These are phyloP conservation scores for Drosophila albomicans DNA, from an alignment of 1,140 invertebrate species.

Conservation along the genomic window DNA sequence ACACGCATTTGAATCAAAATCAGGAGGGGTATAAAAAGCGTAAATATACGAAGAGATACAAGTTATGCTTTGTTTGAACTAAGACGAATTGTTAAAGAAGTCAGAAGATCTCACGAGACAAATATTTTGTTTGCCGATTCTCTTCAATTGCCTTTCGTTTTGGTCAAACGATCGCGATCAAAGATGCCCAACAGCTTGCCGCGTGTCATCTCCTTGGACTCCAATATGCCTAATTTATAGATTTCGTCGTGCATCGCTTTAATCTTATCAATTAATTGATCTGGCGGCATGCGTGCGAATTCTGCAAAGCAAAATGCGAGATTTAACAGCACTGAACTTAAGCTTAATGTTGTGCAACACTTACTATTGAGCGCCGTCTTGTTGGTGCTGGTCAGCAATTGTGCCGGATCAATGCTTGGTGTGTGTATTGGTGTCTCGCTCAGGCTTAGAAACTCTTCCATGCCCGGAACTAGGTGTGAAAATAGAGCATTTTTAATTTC, in stretches of 20 bases:
- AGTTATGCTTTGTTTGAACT: no score
- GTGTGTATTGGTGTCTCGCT: constrained; percentile 85
- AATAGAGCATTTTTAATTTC: neutral
- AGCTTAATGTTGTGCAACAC: constrained; percentile 48
- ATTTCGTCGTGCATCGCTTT: constrained; percentile 96
- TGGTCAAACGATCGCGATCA: constrained; percentile 65
- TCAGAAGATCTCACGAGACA: neutral
- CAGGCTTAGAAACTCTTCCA: constrained; percentile 89
- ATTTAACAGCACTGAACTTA: neutral
- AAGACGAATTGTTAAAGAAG: no score
- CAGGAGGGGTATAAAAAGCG: neutral
- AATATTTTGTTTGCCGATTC: neutral
- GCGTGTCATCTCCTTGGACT: constrained; percentile 98
- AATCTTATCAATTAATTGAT: constrained; percentile 94
- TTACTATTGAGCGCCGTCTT: constrained; percentile 90
- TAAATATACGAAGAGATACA: neutral
- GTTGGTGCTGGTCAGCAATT: constrained; percentile 88
- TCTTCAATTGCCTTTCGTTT: constrained; percentile 9
- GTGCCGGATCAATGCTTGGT: constrained; percentile 86
- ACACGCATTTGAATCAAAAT: neutral
- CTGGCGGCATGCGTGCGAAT: constrained; percentile 91
- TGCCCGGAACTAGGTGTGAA: constrained; percentile 88
- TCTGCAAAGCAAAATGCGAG: constrained; percentile 86
- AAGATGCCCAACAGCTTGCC: constrained; percentile 97
- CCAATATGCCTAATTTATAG: constrained; percentile 96